A percentile compares a stretch with the other conserved stretches of the same genome.
phyloP scores from a whole-genome alignment of 2,888 invertebrate species.

The Cenopis cana region DNA sequence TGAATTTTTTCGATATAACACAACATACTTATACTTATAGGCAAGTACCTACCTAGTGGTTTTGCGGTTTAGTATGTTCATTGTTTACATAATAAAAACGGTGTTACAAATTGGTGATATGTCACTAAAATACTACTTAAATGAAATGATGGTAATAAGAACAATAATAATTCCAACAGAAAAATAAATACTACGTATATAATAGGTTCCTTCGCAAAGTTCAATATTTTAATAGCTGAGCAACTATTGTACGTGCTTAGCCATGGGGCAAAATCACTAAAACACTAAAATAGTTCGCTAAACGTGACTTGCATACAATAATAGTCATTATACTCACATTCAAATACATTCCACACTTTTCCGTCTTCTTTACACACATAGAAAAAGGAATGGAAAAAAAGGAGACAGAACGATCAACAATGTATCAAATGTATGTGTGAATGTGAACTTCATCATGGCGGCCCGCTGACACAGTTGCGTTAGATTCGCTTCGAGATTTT shows the following conservation, averaged over 20 bases:
- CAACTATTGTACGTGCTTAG: background rate
- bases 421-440: no score
- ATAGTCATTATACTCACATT: background rate
- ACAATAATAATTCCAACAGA: no score
- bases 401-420: background rate
- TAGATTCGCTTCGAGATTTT: background rate
- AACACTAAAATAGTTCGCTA: background rate
- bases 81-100: no score
- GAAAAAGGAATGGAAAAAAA: background rate
- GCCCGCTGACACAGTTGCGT: conserved; percentile 24
- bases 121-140: no score
- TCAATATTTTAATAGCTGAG: background rate
- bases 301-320: conserved; percentile 1
- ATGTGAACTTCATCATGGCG: background rate
- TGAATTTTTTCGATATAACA: no score
- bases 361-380: background rate
- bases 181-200: no score
- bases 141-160: no score
- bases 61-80: no score
- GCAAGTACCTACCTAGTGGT: no score
- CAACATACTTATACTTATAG: no score
- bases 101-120: no score
- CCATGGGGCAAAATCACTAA: background rate
- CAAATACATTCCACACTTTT: conserved; percentile 2
- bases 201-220: background rate